Evolutionary conservation across 2,888 invertebrate genomes (phyloP), one percentile per base, ranked within the genome.

Genomic region (Zele albiditarsus): DNA sequence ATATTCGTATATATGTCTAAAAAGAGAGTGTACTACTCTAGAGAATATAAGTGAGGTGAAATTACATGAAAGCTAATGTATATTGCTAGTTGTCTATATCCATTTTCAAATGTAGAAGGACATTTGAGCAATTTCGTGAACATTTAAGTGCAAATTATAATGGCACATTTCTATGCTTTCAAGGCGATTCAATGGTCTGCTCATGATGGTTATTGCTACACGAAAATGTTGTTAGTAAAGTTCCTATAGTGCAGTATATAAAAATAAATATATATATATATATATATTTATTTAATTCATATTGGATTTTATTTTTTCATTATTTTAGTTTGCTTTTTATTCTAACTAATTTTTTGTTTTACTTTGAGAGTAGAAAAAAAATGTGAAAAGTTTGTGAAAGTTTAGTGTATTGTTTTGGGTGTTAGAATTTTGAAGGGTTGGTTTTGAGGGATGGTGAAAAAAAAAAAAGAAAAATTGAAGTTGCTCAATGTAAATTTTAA

Each of bases 401-500:
- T 57, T 69, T 58, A 28, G n/a, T 57, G 58, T 23, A 38, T 38
- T 38, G 68, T 31, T 1, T 31, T n/a, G n/a, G 31, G 31, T 4
- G 31, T 4, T 31, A 31, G 31, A 31, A 31, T 31, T 31, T 4
- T 31, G 31, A 31, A 8, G 1, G 69, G 58, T 58, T 38, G 63
- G 62, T 31, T 31, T 31, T 31, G 2, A 8, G 31, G 31, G 2
- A 1, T 1, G 31, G 8, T 31, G 31, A 8, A n/a, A n/a, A n/a
- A n/a, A n/a, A n/a, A n/a, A n/a, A n/a, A n/a, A n/a, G n/a, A n/a
- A 42, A 69, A 63, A 20, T 67, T 42, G 69, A 14, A 77, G 83
- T n/a, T n/a, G 84, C 81, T 86, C 83, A 82, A 78, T 76, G 79
- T 78, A 65, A 77, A 77, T 80, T 80, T 84, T 84, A n/a, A 82